Evolutionary conservation across 2,113 vertebrate genomes (phyloP), one percentile per base, ranked within the genome.

Genomic region (Falcunculus frontatus): DNA sequence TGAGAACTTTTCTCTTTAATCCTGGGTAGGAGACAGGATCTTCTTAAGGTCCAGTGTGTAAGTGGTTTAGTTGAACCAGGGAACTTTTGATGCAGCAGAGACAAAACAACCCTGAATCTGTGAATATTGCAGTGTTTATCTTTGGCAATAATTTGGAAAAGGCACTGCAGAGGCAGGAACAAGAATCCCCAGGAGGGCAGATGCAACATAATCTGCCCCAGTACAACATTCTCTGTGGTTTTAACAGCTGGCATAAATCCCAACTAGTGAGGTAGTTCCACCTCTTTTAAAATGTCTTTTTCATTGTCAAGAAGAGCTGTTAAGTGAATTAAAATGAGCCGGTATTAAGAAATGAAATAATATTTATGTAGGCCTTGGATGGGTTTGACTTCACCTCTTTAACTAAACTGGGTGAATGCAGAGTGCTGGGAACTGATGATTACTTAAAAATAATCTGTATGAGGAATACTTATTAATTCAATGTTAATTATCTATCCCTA

Each of bases 111-210:
- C 30, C 77, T 19, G 39, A 55, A 92, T 78, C 27, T 87, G 33
- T 46, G 85, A 95, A 87, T 89, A 78, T 21, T 89, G 30, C 60
- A 87, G 39, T 89, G 69, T 89, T 91, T 95, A 50, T 88, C 83
- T 94, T 86, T 50, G 81, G 77, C 69, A 93, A 53, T 89, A 91
- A 78, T 62, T 81, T 75, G 56, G 47, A 87, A 80, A 86, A 91
- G 46, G 59, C 76, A 65, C 23, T 65, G 50, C 63, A 84, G 69
- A 93, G 39, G 27, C 64, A 84, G 69, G 39, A 94, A 78, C 22
- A 75, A 78, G 39, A 91, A 91, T 68, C 33, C 89, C 56, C 77
- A 75, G 44, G 64, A 72, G 60, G 33, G 35, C 39, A 94, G 73
- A 94, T 53, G 52, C 42, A 93, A 73, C 15, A 7, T 84, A 83